These are phyloP conservation scores for Sula dactylatra DNA, from an alignment of 2,113 vertebrate species.

Conservation along the genomic window DNA sequence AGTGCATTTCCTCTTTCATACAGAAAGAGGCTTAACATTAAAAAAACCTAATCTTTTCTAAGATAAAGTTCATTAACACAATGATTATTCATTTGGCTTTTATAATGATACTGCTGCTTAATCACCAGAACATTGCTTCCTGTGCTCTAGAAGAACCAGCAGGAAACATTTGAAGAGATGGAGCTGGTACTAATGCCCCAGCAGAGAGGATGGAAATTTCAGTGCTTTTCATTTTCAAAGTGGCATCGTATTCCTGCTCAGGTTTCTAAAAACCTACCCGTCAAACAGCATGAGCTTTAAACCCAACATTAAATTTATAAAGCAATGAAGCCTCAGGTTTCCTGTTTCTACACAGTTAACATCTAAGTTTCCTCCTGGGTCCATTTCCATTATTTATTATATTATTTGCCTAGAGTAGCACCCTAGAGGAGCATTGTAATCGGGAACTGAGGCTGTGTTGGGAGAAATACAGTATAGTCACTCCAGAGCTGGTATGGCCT, in stretches of 20 bases:
- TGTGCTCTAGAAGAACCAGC: slow-evolving; percentile 68
- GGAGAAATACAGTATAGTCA: slow-evolving; percentile 31
- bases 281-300: slow-evolving; percentile 52
- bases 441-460: slow-evolving; percentile 20
- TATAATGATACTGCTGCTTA: slow-evolving; percentile 78
- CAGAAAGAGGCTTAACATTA: slow-evolving; percentile 68
- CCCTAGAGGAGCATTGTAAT: slow-evolving; percentile 53
- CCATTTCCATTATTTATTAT: slow-evolving; percentile 60
- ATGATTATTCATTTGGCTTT: slow-evolving; percentile 80
- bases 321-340: slow-evolving; percentile 49
- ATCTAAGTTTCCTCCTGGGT: slow-evolving; percentile 38
- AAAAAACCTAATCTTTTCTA: slow-evolving; percentile 72
- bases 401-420: slow-evolving; percentile 57
- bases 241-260: slow-evolving; percentile 13
- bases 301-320: slow-evolving; percentile 49
- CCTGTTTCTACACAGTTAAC: slow-evolving; percentile 45
- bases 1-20: slow-evolving; percentile 74
- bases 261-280: slow-evolving; percentile 32
- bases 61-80: slow-evolving; percentile 81
- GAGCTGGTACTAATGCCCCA: slow-evolving; percentile 31
- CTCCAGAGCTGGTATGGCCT: slow-evolving; percentile 16
- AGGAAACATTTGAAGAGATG: slow-evolving; percentile 68
- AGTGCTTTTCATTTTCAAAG: slow-evolving; percentile 33
- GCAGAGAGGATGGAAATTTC: slow-evolving; percentile 30
- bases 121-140: slow-evolving; percentile 79